Percentiles rank a stretch among this genome's conserved stretches.
phyloP scores from a whole-genome alignment of 2,113 vertebrate species.

The Microtus oregoni region DNA sequence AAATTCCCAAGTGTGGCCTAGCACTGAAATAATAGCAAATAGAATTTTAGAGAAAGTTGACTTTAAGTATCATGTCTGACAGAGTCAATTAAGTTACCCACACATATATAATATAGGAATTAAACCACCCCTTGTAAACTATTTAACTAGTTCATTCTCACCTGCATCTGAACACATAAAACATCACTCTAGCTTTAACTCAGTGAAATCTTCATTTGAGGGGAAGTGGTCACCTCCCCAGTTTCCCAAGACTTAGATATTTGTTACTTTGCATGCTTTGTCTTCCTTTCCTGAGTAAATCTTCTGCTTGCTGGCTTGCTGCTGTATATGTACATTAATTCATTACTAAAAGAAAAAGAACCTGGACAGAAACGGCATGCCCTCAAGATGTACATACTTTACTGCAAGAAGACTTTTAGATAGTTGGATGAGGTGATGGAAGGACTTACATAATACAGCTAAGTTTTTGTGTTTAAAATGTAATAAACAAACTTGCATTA shows the following conservation, averaged over 20 bases:
- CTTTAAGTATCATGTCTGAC: too few relatives aligned
- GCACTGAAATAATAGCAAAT: neutral
- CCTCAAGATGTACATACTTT: neutral
- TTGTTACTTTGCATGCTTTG: neutral
- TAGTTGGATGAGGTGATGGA: neutral
- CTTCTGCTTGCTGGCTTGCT: neutral
- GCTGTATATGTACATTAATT: neutral
- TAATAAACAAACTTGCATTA: neutral
- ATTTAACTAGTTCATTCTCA: neutral
- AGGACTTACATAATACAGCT: neutral
- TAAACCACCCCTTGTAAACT: neutral
- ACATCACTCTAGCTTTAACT: neutral
- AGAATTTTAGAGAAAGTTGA: neutral
- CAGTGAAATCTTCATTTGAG: too few relatives aligned
- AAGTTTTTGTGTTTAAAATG: neutral
- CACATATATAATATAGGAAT: fast-evolving
- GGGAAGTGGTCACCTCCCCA: neutral
- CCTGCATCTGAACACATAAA: neutral
- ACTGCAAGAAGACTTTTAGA: neutral
- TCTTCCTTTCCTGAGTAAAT: neutral
- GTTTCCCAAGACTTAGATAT: neutral
- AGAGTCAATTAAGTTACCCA: neutral
- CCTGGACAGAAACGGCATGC: neutral
- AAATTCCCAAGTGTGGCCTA: too few relatives aligned
- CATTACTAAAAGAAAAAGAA: neutral